phyloP scores from a whole-genome alignment of 1,140 invertebrate genomes.

The Tetramorium parvispinum region DNA sequence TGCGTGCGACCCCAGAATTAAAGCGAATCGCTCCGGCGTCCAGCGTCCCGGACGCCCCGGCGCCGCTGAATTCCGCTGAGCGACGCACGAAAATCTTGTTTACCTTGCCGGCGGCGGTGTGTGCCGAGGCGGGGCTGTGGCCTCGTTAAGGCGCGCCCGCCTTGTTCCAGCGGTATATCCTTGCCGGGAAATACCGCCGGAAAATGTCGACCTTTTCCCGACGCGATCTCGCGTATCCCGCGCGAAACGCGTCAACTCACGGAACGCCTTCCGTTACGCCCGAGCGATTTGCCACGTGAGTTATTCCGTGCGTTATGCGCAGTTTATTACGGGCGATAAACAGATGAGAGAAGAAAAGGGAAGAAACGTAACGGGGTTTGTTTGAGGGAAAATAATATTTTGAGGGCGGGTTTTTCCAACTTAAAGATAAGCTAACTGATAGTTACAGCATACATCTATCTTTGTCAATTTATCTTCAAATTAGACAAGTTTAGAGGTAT shows the following conservation, averaged over 20 bases:
- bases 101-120: slow-evolving; percentile 2
- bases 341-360: neutral
- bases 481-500: too few relatives aligned
- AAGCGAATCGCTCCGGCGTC: slow-evolving; percentile 63
- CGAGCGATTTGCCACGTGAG: slow-evolving; percentile 29
- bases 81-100: slow-evolving; percentile 52
- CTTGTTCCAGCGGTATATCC: slow-evolving; percentile 23
- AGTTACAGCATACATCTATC: too few relatives aligned
- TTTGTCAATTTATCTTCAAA: too few relatives aligned
- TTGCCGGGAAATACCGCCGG: slow-evolving; percentile 19
- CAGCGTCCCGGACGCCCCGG: neutral
- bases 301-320: neutral
- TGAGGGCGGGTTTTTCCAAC: too few relatives aligned
- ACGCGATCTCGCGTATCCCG: slow-evolving; percentile 1
- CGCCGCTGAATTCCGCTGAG: slow-evolving; percentile 29
- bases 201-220: slow-evolving; percentile 44
- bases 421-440: too few relatives aligned
- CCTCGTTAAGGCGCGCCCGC: slow-evolving; percentile 30
- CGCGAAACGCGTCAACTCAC: slow-evolving; percentile 10
- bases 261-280: neutral
- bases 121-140: neutral
- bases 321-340: slow-evolving; percentile 13
- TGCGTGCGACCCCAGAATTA: slow-evolving; percentile 63
- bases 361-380: neutral
- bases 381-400: neutral